phyloP scores from a whole-genome alignment of 2,797 vertebrate species.

The Prionace glauca region DNA sequence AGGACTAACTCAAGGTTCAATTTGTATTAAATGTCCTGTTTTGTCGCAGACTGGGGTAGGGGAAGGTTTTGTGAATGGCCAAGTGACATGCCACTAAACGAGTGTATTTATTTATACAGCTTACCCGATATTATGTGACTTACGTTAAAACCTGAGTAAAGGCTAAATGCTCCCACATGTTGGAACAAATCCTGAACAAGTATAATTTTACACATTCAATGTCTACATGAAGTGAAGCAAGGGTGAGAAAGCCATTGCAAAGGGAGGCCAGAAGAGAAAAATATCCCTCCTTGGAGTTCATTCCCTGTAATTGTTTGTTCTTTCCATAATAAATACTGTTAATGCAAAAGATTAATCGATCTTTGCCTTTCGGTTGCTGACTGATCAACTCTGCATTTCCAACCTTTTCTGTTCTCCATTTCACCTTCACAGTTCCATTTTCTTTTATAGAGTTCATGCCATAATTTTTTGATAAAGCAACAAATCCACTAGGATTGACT shows the following conservation, averaged over 20 bases:
- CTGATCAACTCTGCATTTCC: not conserved
- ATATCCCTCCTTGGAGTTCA: not conserved
- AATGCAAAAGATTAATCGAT: not conserved
- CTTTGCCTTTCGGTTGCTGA: not conserved
- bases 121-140: not conserved
- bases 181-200: not conserved
- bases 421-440: not conserved
- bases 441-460: not conserved
- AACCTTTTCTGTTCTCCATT: not conserved
- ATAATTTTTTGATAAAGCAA: not conserved
- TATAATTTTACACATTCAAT: not conserved
- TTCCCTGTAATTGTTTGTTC: not conserved
- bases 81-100: not conserved
- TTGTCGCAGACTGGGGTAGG: conserved; percentile 42
- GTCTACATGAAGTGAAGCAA: not conserved
- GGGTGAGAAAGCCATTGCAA: not conserved
- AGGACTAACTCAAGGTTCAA: conserved; percentile 65
- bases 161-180: not conserved
- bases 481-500: not conserved
- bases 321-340: not conserved
- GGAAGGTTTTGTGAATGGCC: not conserved
- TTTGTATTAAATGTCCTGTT: conserved; percentile 71
- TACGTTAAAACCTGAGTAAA: not conserved
- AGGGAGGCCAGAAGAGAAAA: not conserved
- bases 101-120: not conserved